Evolutionary conservation across 1,140 invertebrate genomes (phyloP).

Genomic region (Nasonia longicornis): DNA sequence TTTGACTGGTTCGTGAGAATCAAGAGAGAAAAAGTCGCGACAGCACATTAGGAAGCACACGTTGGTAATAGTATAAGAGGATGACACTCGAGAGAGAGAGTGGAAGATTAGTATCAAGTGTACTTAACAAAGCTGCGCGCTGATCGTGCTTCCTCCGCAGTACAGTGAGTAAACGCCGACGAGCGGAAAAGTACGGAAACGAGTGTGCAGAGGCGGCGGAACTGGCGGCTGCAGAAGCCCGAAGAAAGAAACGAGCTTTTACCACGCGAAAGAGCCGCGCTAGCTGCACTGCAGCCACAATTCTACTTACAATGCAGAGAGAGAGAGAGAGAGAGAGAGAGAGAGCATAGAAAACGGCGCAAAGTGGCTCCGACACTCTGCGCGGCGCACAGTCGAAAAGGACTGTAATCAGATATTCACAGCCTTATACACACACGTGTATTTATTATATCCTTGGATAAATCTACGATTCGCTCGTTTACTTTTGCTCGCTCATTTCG

Average conservation of each 20-base stretch:
- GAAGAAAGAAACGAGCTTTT: conserved; percentile 19
- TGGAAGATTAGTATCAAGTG: not conserved
- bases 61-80: not conserved
- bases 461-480: conserved; percentile 6
- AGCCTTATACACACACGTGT: not conserved
- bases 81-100: not conserved
- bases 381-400: not conserved
- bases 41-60: no score
- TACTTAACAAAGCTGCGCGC: conserved; percentile 32
- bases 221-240: not conserved
- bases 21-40: no score
- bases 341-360: not conserved
- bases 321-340: not conserved
- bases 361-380: not conserved
- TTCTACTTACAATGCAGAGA: not conserved
- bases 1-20: no score
- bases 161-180: not conserved
- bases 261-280: not conserved
- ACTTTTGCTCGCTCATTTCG: conserved; percentile 20
- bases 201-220: not conserved
- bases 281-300: not conserved
- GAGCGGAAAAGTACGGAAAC: conserved; percentile 3
- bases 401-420: not conserved
- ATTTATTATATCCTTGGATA: no score
- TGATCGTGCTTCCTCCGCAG: conserved; percentile 11